A percentile compares a stretch with the other conserved stretches of the same genome.
phyloP scores from a whole-genome alignment of 2,888 invertebrate species.

The Eledona agricola region DNA sequence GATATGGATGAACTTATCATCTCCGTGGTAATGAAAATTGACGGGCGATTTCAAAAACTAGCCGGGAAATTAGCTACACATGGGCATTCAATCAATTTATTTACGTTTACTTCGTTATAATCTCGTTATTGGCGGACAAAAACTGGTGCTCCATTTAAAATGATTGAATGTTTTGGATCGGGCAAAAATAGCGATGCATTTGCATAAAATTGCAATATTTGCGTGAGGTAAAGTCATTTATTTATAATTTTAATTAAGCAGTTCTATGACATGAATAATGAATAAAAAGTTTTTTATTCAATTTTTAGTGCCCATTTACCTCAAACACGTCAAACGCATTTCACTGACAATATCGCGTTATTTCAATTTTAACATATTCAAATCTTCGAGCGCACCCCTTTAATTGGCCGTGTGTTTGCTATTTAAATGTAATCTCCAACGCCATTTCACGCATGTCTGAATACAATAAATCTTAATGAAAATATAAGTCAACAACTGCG shows the following conservation, averaged over 20 bases:
- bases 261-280: slow-evolving; percentile 47
- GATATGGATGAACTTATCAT: slow-evolving; percentile 29
- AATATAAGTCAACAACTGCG: slow-evolving; percentile 26
- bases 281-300: slow-evolving; percentile 23
- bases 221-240: slow-evolving; percentile 52
- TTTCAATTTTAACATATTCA: slow-evolving; percentile 18
- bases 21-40: slow-evolving; percentile 44
- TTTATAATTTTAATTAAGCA: slow-evolving; percentile 53
- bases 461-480: slow-evolving; percentile 32
- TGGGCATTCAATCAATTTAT: slow-evolving; percentile 44
- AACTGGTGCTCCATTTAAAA: slow-evolving; percentile 45
- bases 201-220: slow-evolving; percentile 52
- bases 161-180: slow-evolving; percentile 43
- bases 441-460: slow-evolving; percentile 34
- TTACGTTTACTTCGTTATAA: slow-evolving; percentile 41
- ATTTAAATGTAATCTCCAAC: slow-evolving; percentile 32
- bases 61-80: slow-evolving; percentile 37
- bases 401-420: slow-evolving; percentile 26
- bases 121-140: slow-evolving; percentile 36
- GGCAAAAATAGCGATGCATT: slow-evolving; percentile 42
- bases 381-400: slow-evolving; percentile 23
- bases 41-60: slow-evolving; percentile 35
- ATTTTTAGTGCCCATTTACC: slow-evolving; percentile 21
- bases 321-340: slow-evolving; percentile 17
- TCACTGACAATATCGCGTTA: slow-evolving; percentile 6